A percentile compares a stretch with the other conserved stretches of the same genome.
Conservation (phyloP, 2,113 vertebrate species). For the Camelus bactrianus region DNA sequence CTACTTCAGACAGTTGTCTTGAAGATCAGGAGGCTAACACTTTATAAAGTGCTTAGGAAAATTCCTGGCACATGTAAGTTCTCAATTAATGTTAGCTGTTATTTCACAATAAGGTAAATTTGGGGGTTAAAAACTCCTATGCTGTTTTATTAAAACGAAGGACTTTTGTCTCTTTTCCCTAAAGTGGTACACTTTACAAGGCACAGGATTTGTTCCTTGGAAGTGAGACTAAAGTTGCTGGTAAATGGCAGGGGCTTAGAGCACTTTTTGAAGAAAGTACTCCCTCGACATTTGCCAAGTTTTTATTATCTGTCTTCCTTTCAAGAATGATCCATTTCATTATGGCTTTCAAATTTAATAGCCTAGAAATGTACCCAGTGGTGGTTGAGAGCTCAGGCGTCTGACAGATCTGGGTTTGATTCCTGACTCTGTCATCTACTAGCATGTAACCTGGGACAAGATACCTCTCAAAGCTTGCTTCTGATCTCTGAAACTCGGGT, state of each 20-base stretch:
- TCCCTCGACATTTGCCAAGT: conserved; percentile 46
- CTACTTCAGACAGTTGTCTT: not conserved
- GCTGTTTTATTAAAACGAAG: not conserved
- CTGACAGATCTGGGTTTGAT: conserved; percentile 28
- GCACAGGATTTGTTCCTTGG: conserved; percentile 16
- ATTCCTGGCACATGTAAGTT: not conserved
- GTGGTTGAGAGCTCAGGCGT: not conserved
- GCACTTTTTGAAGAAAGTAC: conserved; percentile 30
- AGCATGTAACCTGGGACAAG: not conserved
- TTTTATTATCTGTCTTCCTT: conserved; percentile 53
- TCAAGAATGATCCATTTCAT: conserved; percentile 60
- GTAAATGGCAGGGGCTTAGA: conserved; percentile 20
- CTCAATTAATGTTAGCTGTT: not conserved
- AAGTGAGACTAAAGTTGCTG: not conserved
- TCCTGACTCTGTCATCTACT: not conserved
- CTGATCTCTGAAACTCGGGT: not conserved
- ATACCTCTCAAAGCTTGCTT: not conserved
- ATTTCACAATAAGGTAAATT: conserved; percentile 28
- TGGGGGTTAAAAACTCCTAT: not conserved
- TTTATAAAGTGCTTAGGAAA: not conserved
- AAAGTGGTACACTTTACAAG: conserved; percentile 31
- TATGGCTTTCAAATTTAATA: conserved; percentile 45
- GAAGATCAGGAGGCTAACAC: not conserved
- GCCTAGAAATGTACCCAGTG: not conserved
- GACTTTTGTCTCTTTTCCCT: not conserved